These are phyloP conservation scores for Dinomys branickii DNA, from an alignment of 2,113 vertebrate species.

Conservation along the genomic window DNA sequence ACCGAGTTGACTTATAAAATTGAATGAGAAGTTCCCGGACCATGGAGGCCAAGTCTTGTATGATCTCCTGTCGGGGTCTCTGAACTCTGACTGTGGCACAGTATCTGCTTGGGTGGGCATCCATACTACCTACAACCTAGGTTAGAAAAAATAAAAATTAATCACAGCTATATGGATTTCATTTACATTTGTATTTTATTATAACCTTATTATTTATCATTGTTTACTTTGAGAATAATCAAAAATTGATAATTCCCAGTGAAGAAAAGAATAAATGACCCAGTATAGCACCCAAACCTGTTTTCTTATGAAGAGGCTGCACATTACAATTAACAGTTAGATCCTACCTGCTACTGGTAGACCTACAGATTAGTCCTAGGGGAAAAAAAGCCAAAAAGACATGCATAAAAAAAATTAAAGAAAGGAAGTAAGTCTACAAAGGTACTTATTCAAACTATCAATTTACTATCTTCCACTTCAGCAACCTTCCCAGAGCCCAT, in stretches of 20 bases:
- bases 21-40: constrained; percentile 99
- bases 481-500: background rate
- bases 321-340: background rate
- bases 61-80: constrained; percentile 97
- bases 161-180: background rate
- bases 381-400: background rate
- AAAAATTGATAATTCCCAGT: constrained; percentile 19
- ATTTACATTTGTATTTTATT: background rate
- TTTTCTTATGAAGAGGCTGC: background rate
- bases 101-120: constrained; percentile 98
- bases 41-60: constrained; percentile 98
- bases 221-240: constrained; percentile 42
- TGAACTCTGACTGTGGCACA: constrained; percentile 99
- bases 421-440: constrained; percentile 44
- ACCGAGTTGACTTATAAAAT: constrained; percentile 99
- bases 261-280: constrained; percentile 58
- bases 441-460: background rate
- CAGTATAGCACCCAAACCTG: background rate
- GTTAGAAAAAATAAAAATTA: constrained; percentile 41
- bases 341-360: background rate
- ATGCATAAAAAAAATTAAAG: background rate
- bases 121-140: constrained; percentile 99
- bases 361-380: background rate
- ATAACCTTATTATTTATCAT: background rate
- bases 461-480: constrained; percentile 24